Conservation (phyloP, 92 coral and sea anemone species). For the Meandrina meandrites region DNA sequence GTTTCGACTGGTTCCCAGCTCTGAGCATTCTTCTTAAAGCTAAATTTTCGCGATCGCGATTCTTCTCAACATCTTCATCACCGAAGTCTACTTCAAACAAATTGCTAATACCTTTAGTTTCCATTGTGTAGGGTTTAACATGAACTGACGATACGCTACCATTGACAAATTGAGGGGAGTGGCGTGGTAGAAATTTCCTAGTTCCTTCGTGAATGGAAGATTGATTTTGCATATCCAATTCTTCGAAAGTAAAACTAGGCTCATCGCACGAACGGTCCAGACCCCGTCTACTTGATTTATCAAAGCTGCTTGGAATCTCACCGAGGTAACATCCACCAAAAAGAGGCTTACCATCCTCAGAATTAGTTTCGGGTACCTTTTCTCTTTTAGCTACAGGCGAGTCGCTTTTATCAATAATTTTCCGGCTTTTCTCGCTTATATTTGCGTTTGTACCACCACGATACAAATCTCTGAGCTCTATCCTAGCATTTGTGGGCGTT, state of each 20-base stretch:
- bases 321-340: conserved; percentile 39
- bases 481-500: background rate
- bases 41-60: background rate
- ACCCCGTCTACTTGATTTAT: too few relatives aligned
- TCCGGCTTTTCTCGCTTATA: background rate
- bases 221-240: background rate
- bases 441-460: background rate
- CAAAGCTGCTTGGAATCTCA: background rate
- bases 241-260: background rate
- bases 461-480: conserved; percentile 11
- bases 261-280: background rate
- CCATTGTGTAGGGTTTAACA: background rate
- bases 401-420: background rate
- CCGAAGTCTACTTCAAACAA: conserved; percentile 28
- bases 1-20: conserved; percentile 7
- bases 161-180: background rate
- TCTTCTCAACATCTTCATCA: conserved; percentile 7
- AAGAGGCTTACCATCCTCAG: conserved; percentile 4
- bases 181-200: background rate
- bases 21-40: conserved; percentile 20
- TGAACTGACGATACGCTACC: background rate
- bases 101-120: conserved; percentile 25
- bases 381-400: background rate
- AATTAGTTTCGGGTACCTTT: background rate
- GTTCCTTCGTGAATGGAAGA: background rate